phyloP scores from a whole-genome alignment of 2,797 vertebrate species.

The Amphiprion clarkii region DNA sequence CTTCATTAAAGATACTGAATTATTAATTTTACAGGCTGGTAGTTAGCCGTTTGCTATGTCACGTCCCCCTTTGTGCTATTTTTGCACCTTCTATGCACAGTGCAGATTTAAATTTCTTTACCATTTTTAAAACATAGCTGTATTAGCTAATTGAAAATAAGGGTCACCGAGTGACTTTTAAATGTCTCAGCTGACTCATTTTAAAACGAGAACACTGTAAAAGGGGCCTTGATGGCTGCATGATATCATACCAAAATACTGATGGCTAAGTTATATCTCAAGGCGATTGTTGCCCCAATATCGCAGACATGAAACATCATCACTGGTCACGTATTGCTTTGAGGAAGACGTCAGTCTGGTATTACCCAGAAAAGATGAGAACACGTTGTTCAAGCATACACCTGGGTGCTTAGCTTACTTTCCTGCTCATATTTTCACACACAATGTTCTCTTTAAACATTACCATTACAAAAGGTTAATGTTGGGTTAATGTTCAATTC shows the following conservation, averaged over 20 bases:
- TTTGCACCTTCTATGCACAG: not conserved
- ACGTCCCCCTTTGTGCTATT: not conserved
- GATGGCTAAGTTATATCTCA: no score
- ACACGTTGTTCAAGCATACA: not conserved
- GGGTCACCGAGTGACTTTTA: not conserved
- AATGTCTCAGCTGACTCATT: not conserved
- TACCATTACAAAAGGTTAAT: not conserved
- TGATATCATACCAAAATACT: no score
- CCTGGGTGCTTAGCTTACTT: not conserved
- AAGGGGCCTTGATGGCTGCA: not conserved
- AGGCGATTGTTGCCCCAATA: no score
- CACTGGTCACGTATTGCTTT: not conserved
- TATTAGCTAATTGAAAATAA: not conserved
- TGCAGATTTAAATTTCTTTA: not conserved
- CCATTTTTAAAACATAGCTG: no score
- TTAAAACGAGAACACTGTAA: not conserved
- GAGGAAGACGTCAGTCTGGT: not conserved
- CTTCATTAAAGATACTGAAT: not conserved
- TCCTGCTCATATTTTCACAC: not conserved
- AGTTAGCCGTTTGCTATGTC: not conserved
- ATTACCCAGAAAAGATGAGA: not conserved
- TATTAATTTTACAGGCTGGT: not conserved
- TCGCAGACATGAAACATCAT: not conserved
- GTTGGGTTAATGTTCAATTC: no score
- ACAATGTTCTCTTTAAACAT: not conserved